A percentile compares a stretch with the other conserved stretches of the same genome.
Evolutionary conservation across 2,888 invertebrate species (phyloP).

Genomic region (Hyposoter didymator): DNA sequence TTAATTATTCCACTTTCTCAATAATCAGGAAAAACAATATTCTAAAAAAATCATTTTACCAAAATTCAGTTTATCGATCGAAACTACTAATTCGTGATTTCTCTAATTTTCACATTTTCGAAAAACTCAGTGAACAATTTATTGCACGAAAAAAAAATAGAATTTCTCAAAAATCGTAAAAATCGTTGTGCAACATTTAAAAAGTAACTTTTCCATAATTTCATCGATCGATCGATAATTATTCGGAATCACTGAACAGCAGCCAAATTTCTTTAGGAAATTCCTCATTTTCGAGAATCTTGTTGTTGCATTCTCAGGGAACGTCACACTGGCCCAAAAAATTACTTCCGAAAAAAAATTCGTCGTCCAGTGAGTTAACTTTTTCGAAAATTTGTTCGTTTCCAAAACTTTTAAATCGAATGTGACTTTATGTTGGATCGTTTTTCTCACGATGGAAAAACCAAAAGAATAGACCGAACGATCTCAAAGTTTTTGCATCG

Average conservation of each 20-base stretch:
- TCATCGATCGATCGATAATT: no score
- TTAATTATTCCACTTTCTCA: conserved; percentile 19
- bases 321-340: neutral
- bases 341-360: neutral
- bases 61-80: neutral
- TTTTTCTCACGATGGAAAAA: neutral
- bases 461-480: neutral
- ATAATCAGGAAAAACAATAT: neutral
- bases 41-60: neutral
- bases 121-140: no score
- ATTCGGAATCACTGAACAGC: no score
- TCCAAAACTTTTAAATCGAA: neutral
- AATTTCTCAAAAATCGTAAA: no score
- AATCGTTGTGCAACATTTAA: no score
- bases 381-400: neutral
- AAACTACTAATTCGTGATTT: neutral
- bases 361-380: neutral
- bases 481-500: neutral
- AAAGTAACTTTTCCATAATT: no score
- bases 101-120: neutral
- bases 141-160: neutral
- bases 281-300: no score
- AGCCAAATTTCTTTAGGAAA: no score
- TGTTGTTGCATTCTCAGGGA: neutral
- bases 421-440: neutral